A percentile compares a stretch with the other conserved stretches of the same genome.
Evolutionary conservation across 2,113 vertebrate species (phyloP).

Genomic region (Gymnarchus niloticus): DNA sequence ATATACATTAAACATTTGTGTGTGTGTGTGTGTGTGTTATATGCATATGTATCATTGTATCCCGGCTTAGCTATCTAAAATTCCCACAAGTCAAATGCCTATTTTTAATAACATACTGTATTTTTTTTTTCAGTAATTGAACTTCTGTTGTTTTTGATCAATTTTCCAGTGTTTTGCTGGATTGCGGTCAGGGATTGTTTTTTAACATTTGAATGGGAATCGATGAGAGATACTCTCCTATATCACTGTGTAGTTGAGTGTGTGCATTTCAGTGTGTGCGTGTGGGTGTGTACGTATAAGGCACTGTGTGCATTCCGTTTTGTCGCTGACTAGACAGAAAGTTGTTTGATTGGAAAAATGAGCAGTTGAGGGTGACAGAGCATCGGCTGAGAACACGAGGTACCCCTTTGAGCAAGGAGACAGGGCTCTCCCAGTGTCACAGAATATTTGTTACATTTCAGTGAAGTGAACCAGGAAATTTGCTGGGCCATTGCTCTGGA

Average conservation of each 20-base stretch:
- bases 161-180: background rate
- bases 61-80: background rate
- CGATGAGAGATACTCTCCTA: background rate
- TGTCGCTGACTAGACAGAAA: conserved; percentile 18
- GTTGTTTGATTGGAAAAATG: conserved; percentile 4
- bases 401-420: conserved; percentile 28
- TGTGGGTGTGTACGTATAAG: background rate
- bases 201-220: background rate
- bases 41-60: conserved; percentile 26
- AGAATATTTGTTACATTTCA: conserved; percentile 47
- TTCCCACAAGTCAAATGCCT: background rate
- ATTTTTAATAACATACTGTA: background rate
- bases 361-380: conserved; percentile 19
- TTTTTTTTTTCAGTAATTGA: background rate
- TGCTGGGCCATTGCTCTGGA: conserved; percentile 39
- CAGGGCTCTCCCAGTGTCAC: conserved; percentile 36
- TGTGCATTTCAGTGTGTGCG: conserved; percentile 26
- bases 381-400: conserved; percentile 1
- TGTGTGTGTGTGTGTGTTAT: conserved; percentile 25
- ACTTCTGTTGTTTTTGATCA: background rate
- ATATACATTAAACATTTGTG: conserved; percentile 13
- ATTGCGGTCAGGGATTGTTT: background rate
- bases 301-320: background rate
- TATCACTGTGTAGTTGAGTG: background rate
- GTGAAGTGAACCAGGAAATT: conserved; percentile 49